Evolutionary conservation across 2,797 vertebrate species (phyloP).

Genomic region (Rhinichthys osculus): DNA sequence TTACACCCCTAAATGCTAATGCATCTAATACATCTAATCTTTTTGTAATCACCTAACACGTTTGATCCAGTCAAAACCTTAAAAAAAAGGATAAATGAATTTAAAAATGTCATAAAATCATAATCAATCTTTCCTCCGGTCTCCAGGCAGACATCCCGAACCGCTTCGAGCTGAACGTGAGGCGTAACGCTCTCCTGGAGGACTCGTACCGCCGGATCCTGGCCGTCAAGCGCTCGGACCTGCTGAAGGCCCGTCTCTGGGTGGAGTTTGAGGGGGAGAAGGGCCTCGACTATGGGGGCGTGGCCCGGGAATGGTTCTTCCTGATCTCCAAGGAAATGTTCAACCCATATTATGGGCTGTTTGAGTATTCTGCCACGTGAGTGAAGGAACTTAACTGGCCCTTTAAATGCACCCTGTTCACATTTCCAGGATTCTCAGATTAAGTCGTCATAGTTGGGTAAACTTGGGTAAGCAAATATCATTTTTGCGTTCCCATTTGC

Average conservation of each 20-base stretch:
- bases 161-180: slow-evolving; percentile 94
- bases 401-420: neutral
- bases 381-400: slow-evolving; percentile 65
- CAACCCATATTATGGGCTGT: slow-evolving; percentile 97
- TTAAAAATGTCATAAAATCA: neutral
- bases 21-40: too few species aligned
- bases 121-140: neutral
- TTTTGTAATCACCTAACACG: neutral
- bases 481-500: too few species aligned
- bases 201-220: slow-evolving; percentile 94
- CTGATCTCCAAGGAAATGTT: slow-evolving; percentile 99
- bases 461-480: neutral
- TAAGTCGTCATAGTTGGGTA: neutral
- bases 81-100: neutral
- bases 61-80: neutral
- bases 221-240: slow-evolving; percentile 88
- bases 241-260: slow-evolving; percentile 95
- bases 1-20: too few species aligned
- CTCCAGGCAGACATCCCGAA: slow-evolving; percentile 92
- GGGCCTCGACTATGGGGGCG: slow-evolving; percentile 94
- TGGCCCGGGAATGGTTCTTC: slow-evolving; percentile 98
- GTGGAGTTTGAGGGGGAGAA: slow-evolving; percentile 97
- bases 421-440: neutral
- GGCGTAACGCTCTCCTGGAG: slow-evolving; percentile 87
- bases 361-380: slow-evolving; percentile 98